Evolutionary conservation across 2,113 vertebrate genomes (phyloP).

Genomic region (Helogale parvula): DNA sequence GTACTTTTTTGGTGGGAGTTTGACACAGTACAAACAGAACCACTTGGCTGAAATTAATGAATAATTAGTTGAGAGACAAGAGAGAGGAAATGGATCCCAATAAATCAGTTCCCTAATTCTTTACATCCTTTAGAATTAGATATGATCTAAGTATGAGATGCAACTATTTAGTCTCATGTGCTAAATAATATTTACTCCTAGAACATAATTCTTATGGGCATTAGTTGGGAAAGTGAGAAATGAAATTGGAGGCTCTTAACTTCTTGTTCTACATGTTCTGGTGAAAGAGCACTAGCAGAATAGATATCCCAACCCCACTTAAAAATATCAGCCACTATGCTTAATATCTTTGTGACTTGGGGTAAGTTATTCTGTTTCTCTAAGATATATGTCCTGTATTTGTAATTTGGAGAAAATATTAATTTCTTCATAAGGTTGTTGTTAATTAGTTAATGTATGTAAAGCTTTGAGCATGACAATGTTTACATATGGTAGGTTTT

Average conservation of each 20-base stretch:
- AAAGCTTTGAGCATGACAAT: neutral
- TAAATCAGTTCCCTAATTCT: neutral
- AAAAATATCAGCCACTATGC: neutral
- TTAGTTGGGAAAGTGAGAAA: conserved; percentile 33
- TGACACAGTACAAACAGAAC: neutral
- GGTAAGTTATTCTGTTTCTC: neutral
- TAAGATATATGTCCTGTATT: conserved; percentile 5
- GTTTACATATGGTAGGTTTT: neutral
- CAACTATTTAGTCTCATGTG: neutral
- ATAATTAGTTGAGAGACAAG: neutral
- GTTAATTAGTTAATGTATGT: neutral
- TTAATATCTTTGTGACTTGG: neutral
- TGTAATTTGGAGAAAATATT: conserved; percentile 13
- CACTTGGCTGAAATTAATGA: neutral
- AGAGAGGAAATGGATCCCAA: neutral
- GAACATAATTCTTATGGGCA: neutral
- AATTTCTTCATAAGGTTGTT: neutral
- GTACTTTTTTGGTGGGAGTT: neutral
- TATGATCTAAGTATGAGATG: neutral
- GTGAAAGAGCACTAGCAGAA: neutral
- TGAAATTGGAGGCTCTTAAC: neutral
- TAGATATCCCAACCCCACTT: neutral
- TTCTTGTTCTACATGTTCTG: neutral
- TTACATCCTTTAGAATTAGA: neutral
- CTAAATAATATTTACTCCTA: neutral